phyloP scores from a whole-genome alignment of 2,113 vertebrate genomes.

The Pollimyrus isidori region DNA sequence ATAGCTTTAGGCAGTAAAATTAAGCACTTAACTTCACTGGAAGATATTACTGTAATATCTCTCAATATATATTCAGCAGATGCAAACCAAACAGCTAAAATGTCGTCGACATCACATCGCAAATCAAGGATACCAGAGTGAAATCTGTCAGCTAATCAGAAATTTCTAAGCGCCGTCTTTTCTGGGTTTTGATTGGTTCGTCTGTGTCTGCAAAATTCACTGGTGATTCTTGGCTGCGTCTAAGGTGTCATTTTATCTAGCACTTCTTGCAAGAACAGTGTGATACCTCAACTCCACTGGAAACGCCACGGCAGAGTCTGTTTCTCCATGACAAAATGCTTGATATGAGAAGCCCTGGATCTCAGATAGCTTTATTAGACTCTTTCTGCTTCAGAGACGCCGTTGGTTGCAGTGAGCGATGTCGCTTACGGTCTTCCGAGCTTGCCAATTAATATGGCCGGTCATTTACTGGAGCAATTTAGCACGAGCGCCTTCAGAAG shows the following conservation, averaged over 20 bases:
- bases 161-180: background rate
- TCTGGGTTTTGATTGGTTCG: background rate
- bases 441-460: background rate
- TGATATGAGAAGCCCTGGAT: background rate
- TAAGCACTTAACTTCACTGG: background rate
- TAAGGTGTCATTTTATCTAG: background rate
- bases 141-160: constrained; percentile 4
- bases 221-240: background rate
- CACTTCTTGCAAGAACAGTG: constrained; percentile 1
- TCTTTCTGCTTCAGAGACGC: background rate
- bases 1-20: background rate
- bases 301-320: background rate
- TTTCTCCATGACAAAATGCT: background rate
- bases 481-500: background rate
- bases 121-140: background rate
- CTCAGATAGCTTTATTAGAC: background rate
- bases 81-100: background rate
- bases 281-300: background rate
- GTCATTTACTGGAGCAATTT: background rate
- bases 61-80: background rate
- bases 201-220: background rate
- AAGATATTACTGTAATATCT: background rate
- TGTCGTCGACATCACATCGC: background rate
- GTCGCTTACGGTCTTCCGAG: background rate
- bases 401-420: background rate